Percentiles rank a stretch among this genome's conserved stretches.
Conservation (phyloP, 30 jellyfish, hydroid and myxozoan species). For the Pseudorhiza aurosa region DNA sequence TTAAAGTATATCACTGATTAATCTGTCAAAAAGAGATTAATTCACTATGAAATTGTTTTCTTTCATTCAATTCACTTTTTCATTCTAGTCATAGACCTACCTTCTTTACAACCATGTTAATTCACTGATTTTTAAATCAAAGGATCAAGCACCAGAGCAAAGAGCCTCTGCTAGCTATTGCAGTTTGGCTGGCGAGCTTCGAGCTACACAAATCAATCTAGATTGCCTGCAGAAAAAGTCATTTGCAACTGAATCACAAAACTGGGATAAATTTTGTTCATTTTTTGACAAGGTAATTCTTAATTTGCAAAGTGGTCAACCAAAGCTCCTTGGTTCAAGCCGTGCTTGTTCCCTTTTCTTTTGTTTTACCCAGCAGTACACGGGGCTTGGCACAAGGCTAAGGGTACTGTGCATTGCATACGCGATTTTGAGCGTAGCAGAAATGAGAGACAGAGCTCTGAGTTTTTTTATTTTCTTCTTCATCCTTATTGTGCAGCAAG, state of each 20-base stretch:
- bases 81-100: neutral
- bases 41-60: neutral
- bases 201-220: conserved; percentile 57
- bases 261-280: conserved; percentile 62
- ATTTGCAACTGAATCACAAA: conserved; percentile 53
- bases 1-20: too few species aligned
- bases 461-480: too few species aligned
- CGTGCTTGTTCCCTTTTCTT: too few species aligned
- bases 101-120: neutral
- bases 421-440: too few species aligned
- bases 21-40: neutral
- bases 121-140: too few species aligned
- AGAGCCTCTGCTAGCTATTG: conserved; percentile 30
- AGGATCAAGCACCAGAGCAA: conserved; percentile 67
- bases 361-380: too few species aligned
- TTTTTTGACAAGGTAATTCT: conserved; percentile 75
- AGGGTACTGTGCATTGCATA: too few species aligned
- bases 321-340: neutral
- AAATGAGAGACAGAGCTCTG: too few species aligned
- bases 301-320: neutral
- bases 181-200: conserved; percentile 64
- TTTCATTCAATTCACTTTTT: too few species aligned
- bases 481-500: too few species aligned
- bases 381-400: too few species aligned
- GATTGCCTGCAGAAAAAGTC: conserved; percentile 75